Percentiles rank a stretch among this genome's conserved stretches.
Evolutionary conservation across 1,140 invertebrate genomes (phyloP).

Genomic region (Neuroterus valhalla): DNA sequence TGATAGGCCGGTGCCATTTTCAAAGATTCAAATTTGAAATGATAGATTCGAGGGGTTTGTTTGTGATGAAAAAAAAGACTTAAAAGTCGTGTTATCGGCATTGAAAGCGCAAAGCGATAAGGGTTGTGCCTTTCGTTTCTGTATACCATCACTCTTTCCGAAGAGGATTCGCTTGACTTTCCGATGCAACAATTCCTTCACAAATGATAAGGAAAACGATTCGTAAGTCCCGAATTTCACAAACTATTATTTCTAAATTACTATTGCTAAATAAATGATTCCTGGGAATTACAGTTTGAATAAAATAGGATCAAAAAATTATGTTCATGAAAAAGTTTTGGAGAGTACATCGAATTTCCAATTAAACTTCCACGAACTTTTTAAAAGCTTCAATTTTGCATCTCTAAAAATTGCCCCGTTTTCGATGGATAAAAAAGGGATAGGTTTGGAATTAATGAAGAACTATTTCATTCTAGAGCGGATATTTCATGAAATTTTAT

Average conservation of each 20-base stretch:
- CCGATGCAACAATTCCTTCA: slow-evolving; percentile 1
- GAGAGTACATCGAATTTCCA: too few relatives aligned
- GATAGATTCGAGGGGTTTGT: slow-evolving; percentile 32
- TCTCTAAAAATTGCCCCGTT: too few relatives aligned
- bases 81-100: slow-evolving; percentile 32
- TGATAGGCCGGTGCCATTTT: slow-evolving; percentile 58
- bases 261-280: neutral
- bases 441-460: too few relatives aligned
- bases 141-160: slow-evolving; percentile 24
- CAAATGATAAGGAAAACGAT: neutral
- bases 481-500: too few relatives aligned
- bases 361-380: too few relatives aligned
- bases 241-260: neutral
- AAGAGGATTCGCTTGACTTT: slow-evolving; percentile 33
- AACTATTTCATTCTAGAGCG: too few relatives aligned
- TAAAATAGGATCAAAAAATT: neutral
- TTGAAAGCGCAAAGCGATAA: slow-evolving; percentile 32
- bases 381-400: too few relatives aligned
- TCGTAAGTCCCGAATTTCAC: neutral
- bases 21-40: slow-evolving; percentile 32
- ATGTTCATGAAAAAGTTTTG: too few relatives aligned
- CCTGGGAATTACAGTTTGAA: neutral
- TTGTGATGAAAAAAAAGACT: slow-evolving; percentile 42
- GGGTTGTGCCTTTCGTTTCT: slow-evolving; percentile 16
- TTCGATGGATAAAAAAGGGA: too few relatives aligned